Base-by-base conservation (phyloP, 1,140 invertebrate species). In the Drosophila nigrodunni region DNA sequence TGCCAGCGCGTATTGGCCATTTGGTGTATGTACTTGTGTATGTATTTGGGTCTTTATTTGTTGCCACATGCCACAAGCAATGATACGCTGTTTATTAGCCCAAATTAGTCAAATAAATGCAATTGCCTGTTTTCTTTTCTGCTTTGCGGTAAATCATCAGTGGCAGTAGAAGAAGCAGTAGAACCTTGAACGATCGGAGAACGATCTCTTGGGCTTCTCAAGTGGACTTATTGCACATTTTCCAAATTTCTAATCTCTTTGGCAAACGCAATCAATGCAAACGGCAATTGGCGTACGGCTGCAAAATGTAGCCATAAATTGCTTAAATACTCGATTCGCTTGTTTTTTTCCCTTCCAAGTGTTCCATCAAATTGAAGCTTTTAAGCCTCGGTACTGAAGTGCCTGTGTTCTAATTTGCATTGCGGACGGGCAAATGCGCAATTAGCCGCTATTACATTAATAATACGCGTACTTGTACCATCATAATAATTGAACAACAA, bases 81-180 rank as follows among this genome's bases (percentile, higher is more conserved):
- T 75, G 85, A 87, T 88, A 85, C 88, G 85, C 82, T 91, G 89
- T 91, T 91, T 91, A 91, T 91, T 91, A 69, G 75, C 80, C 69
- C 80, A 80, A 41, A 69, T 69, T 72, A 77, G 77, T 80, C 83
- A 88, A 87, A 87, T 88, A 88, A 80, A 87, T 87, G 83, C 77
- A 80, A 67, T 77, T 52, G 47, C 66, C 54, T 86, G 25, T 30
- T 5, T 30, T 30, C 15, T 30, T 5, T 30, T 30, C 25, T 6
- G 25, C 3, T 79, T 61, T 87, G 83, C 55, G 83, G 83, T 87
- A 68, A 79, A 80, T 87, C 87, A 69, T 61, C 60, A 37, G 47
- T 47, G 62, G 39, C 11, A 13, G 18, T 61, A 72, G n/a, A 21
- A 30, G 25, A 30, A 30, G 25, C 3, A 30, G 25, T 30, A 5